These are phyloP conservation scores for Engraulis encrasicolus DNA, from an alignment of 2,113 vertebrate genomes.

Conservation along the genomic window DNA sequence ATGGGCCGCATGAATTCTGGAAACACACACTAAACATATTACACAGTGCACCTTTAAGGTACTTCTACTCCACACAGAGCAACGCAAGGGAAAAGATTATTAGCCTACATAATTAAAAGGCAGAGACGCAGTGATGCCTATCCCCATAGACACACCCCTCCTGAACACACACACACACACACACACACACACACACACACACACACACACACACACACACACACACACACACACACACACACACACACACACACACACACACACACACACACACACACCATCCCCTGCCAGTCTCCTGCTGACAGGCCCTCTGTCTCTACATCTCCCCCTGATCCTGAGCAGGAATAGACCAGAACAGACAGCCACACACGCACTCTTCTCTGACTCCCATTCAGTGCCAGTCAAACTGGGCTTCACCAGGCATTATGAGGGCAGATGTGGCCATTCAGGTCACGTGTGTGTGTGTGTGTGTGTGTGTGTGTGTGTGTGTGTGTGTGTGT, in stretches of 20 bases:
- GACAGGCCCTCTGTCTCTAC: background rate
- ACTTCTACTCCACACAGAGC: too few relatives aligned
- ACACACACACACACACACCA: too few relatives aligned
- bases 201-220: too few relatives aligned
- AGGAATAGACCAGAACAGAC: background rate
- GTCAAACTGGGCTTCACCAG: background rate
- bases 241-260: too few relatives aligned
- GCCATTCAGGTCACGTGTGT: background rate
- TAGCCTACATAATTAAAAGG: constrained; percentile 39
- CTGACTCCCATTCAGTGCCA: background rate
- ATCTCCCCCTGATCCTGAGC: background rate
- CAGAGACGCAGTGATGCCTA: background rate
- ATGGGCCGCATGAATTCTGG: too few relatives aligned
- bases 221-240: too few relatives aligned
- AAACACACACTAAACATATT: too few relatives aligned
- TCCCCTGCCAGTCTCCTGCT: too few relatives aligned
- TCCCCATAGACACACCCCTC: too few relatives aligned
- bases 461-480: background rate
- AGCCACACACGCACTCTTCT: background rate
- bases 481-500: background rate
- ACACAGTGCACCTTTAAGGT: too few relatives aligned
- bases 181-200: too few relatives aligned
- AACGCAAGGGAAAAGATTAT: constrained; percentile 29
- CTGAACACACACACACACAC: too few relatives aligned
- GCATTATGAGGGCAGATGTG: background rate